Conservation (phyloP, 2,113 vertebrate species). For the Dipodomys ordii region DNA sequence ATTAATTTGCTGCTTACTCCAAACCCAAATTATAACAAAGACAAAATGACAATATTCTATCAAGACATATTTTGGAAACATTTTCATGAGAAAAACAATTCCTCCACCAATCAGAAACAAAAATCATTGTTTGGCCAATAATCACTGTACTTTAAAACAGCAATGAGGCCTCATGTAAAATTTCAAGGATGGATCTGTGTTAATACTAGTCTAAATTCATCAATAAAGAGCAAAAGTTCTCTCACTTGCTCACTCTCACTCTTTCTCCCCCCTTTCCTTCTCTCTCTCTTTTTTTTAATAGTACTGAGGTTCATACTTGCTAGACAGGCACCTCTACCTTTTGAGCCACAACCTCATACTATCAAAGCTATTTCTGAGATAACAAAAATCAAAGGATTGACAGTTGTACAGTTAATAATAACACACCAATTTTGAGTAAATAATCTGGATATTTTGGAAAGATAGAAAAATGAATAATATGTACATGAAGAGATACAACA, state of each 20-base stretch:
- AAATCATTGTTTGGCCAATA: not conserved
- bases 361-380: not conserved
- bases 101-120: not conserved
- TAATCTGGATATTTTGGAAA: not conserved
- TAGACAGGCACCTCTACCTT: no score
- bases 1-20: not conserved
- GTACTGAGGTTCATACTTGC: no score
- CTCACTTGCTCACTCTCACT: no score
- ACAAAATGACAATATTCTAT: conserved; percentile 6
- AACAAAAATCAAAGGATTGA: not conserved
- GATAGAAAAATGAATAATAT: conserved; percentile 22
- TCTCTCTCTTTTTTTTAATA: no score
- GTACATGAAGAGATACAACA: not conserved
- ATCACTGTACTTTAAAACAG: not conserved
- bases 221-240: not conserved
- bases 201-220: not conserved
- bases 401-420: not conserved
- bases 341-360: no score
- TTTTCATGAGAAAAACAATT: conserved; percentile 31
- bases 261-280: no score
- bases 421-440: conserved; percentile 28
- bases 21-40: conserved; percentile 11
- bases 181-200: conserved; percentile 5
- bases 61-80: conserved; percentile 37
- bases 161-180: not conserved